These are phyloP conservation scores for Squalus acanthias DNA, from an alignment of 2,797 vertebrate species.

Conservation along the genomic window DNA sequence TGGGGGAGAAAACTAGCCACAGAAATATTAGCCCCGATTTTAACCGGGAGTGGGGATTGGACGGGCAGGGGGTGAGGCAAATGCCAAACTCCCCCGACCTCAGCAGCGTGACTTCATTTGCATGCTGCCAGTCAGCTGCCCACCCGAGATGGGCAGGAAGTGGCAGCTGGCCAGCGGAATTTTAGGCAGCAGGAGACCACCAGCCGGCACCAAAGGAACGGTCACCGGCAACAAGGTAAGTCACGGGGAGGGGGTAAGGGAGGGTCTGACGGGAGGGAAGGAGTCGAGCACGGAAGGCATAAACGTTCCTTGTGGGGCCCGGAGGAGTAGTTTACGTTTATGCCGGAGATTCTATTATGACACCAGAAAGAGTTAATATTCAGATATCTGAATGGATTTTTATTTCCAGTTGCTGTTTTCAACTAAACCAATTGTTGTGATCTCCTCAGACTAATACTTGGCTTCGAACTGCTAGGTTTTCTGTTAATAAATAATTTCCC, in stretches of 20 bases:
- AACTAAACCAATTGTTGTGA: neutral
- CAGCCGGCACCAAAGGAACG: neutral
- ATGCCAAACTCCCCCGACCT: too few relatives aligned
- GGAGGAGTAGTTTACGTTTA: neutral
- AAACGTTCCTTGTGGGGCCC: neutral
- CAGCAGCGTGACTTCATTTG: neutral
- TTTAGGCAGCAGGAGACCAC: too few relatives aligned
- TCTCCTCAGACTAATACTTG: neutral
- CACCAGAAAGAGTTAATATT: neutral
- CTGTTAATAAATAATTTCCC: neutral
- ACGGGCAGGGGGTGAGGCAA: neutral
- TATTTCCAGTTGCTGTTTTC: neutral
- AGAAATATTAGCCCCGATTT: too few relatives aligned
- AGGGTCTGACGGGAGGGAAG: neutral
- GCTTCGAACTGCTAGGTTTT: neutral
- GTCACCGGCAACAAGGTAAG: neutral
- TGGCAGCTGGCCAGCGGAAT: too few relatives aligned
- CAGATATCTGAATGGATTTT: neutral
- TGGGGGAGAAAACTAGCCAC: too few relatives aligned
- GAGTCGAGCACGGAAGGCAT: neutral
- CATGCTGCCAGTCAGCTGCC: neutral
- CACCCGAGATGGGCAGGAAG: neutral
- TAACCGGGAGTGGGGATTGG: too few relatives aligned
- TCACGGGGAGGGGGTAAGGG: neutral
- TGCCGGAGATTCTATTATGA: neutral